Evolutionary conservation across 2,113 vertebrate species (phyloP).

Genomic region (Genyomyrus donnyi): DNA sequence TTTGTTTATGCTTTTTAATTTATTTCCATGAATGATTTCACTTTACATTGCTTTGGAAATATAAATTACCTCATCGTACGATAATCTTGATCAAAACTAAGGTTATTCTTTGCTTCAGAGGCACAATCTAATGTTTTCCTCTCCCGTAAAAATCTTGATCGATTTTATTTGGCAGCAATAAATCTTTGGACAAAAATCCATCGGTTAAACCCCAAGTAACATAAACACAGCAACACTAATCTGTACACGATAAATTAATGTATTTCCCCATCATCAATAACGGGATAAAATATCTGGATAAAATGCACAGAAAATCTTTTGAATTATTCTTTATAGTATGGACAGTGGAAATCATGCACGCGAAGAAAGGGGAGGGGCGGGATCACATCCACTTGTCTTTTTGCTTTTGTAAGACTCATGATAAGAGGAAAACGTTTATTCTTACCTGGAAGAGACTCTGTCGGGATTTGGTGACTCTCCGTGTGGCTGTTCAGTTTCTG

Average conservation of each 20-base stretch:
- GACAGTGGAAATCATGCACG: background rate
- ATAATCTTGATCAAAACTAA: background rate
- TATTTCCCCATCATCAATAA: background rate
- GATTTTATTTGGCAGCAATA: background rate
- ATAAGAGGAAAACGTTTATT: background rate
- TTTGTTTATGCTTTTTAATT: background rate
- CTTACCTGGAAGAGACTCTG: constrained; percentile 56
- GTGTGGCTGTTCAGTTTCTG: constrained; percentile 46
- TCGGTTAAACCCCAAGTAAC: background rate
- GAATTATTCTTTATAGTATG: background rate
- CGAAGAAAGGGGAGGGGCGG: background rate
- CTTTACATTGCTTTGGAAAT: background rate
- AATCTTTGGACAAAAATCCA: background rate
- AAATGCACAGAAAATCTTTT: background rate
- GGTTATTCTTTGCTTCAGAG: background rate
- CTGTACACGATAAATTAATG: background rate
- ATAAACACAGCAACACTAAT: background rate
- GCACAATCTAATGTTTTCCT: background rate
- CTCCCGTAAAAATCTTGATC: background rate
- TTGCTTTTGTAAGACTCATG: background rate
- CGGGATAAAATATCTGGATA: background rate
- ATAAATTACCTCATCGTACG: background rate
- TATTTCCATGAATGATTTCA: background rate
- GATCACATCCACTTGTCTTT: background rate
- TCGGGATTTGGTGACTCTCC: constrained; percentile 47